Conservation (phyloP, 2,113 vertebrate genomes). For the Channa argus region DNA sequence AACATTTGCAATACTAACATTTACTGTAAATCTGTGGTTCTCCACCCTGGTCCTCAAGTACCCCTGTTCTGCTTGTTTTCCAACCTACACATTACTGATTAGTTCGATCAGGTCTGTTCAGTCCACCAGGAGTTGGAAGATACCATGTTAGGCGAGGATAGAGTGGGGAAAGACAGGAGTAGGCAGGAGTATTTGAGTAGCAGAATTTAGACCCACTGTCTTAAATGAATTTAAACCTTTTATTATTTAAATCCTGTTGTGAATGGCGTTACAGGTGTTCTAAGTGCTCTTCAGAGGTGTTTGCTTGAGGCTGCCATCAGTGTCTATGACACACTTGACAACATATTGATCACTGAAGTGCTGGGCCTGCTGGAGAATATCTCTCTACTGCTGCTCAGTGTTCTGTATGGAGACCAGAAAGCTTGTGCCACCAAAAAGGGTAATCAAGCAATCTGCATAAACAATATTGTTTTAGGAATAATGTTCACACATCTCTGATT, state of each 20-base stretch:
- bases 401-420: slow-evolving; percentile 82
- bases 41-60: no score
- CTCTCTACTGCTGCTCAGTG: slow-evolving; percentile 83
- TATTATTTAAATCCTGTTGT: background rate
- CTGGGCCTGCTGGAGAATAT: slow-evolving; percentile 81
- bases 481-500: background rate
- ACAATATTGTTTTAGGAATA: background rate
- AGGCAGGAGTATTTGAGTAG: no score
- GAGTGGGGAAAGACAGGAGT: no score
- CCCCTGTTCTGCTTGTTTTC: no score
- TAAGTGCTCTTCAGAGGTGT: slow-evolving; percentile 86
- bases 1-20: background rate
- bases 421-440: slow-evolving; percentile 65
- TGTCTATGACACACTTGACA: slow-evolving; percentile 46
- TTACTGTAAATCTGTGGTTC: no score
- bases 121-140: no score
- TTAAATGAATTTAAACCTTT: background rate
- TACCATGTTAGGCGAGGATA: no score
- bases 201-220: no score
- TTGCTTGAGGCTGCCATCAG: slow-evolving; percentile 81
- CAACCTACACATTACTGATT: no score
- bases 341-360: slow-evolving; percentile 71
- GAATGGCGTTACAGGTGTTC: slow-evolving; percentile 77
- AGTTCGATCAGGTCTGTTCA: no score
- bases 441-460: slow-evolving; percentile 29